Conservation (phyloP, 1,140 invertebrate species). For the Vanessa tameamea region DNA sequence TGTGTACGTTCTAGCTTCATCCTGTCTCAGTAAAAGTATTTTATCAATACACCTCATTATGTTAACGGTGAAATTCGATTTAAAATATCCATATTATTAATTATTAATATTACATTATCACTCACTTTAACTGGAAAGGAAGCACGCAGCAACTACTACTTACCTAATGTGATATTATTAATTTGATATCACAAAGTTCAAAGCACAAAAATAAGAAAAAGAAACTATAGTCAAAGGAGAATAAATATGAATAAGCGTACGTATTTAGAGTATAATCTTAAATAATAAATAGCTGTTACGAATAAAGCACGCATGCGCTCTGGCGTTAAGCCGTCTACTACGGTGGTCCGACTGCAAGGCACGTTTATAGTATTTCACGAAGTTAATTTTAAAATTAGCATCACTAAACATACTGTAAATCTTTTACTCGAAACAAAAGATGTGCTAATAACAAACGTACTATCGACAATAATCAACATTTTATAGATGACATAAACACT, state of each 20-base stretch:
- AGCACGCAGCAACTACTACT: too few relatives aligned
- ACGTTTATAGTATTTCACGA: slow-evolving; percentile 74
- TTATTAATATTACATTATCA: too few relatives aligned
- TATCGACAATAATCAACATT: slow-evolving; percentile 11
- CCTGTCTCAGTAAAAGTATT: slow-evolving; percentile 2
- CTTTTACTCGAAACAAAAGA: slow-evolving; percentile 53
- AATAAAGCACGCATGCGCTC: slow-evolving; percentile 53
- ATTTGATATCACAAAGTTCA: slow-evolving; percentile 1
- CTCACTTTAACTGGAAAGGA: too few relatives aligned
- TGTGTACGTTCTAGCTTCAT: slow-evolving; percentile 11
- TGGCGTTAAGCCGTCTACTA: slow-evolving; percentile 55
- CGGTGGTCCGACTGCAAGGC: slow-evolving; percentile 64
- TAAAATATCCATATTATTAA: neutral
- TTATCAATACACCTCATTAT: neutral
- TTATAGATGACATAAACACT: slow-evolving; percentile 17
- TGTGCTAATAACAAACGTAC: slow-evolving; percentile 40
- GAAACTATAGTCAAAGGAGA: slow-evolving; percentile 18
- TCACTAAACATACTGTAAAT: slow-evolving; percentile 67
- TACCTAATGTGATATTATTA: neutral
- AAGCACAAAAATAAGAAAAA: slow-evolving; percentile 8
- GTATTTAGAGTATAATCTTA: slow-evolving; percentile 51
- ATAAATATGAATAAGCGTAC: slow-evolving; percentile 31
- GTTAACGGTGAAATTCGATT: neutral
- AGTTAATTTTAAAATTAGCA: slow-evolving; percentile 76
- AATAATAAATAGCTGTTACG: slow-evolving; percentile 56